phyloP scores from a whole-genome alignment of 2,113 vertebrate species.

The Eptesicus fuscus region DNA sequence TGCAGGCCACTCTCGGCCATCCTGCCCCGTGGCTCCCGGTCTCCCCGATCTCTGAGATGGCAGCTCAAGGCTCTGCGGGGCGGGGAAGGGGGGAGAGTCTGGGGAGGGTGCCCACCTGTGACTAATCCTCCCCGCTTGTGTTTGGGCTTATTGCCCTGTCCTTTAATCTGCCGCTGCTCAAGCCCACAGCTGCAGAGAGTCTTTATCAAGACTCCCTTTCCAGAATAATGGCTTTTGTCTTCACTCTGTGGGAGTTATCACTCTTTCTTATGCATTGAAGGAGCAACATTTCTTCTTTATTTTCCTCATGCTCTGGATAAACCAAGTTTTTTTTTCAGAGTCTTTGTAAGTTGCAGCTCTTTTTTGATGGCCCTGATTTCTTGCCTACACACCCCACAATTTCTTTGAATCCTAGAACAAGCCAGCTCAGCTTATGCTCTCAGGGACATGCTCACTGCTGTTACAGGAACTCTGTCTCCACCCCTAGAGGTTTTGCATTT shows the following conservation, averaged over 20 bases:
- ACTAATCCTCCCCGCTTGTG: not conserved
- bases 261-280: not conserved
- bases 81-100: fast-evolving
- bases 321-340: not conserved
- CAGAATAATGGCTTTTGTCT: not conserved
- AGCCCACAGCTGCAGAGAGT: not conserved
- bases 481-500: not conserved
- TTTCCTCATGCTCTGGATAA: not conserved
- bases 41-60: not conserved
- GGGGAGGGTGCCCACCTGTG: not conserved
- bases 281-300: not conserved
- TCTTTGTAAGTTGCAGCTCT: not conserved
- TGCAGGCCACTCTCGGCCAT: fast-evolving
- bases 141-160: not conserved
- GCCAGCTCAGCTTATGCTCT: not conserved
- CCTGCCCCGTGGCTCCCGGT: fast-evolving
- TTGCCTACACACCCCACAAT: constrained; percentile 23
- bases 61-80: not conserved
- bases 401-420: constrained; percentile 42
- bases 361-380: not conserved
- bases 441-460: not conserved
- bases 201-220: not conserved
- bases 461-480: not conserved
- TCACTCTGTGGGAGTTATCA: not conserved
- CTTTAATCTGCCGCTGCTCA: not conserved